Evolutionary conservation across 2,888 invertebrate genomes (phyloP).

Genomic region (Ferdinandea cuprea): DNA sequence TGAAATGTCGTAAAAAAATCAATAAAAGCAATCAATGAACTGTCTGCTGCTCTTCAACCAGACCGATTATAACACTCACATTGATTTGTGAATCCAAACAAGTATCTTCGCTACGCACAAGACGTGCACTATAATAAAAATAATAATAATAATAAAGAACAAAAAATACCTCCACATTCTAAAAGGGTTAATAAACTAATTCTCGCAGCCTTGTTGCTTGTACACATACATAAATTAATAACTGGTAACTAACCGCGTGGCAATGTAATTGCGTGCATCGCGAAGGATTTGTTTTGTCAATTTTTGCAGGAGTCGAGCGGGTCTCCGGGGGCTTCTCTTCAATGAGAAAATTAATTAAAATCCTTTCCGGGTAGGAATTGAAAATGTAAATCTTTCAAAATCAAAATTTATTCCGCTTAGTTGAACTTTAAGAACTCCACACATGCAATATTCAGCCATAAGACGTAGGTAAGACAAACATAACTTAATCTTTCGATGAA

Average conservation of each 20-base stretch:
- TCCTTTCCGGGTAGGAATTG: not conserved
- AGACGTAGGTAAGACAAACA: conserved; percentile 39
- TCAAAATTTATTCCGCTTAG: not conserved
- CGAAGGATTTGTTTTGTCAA: conserved; percentile 71
- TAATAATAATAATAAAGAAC: too few relatives aligned
- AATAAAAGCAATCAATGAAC: conserved; percentile 21
- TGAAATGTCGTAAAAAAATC: conserved; percentile 27
- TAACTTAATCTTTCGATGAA: conserved; percentile 23
- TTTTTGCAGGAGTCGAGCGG: conserved; percentile 26
- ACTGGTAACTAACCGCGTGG: conserved; percentile 44
- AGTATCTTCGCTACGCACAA: conserved; percentile 17
- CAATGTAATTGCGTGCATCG: conserved; percentile 69
- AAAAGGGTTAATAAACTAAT: conserved; percentile 67
- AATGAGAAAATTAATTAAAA: conserved; percentile 4
- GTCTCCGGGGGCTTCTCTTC: not conserved
- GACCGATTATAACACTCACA: not conserved
- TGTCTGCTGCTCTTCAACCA: not conserved
- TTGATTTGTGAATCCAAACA: conserved; percentile 41
- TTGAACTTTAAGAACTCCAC: conserved; percentile 23
- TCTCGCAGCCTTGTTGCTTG: conserved; percentile 50
- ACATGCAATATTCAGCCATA: too few relatives aligned
- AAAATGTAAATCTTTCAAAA: conserved; percentile 19
- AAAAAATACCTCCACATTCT: not conserved
- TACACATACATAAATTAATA: conserved; percentile 69
- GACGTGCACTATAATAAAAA: too few relatives aligned